Evolutionary conservation across 2,113 vertebrate species (phyloP).

Genomic region (Felis chaus): DNA sequence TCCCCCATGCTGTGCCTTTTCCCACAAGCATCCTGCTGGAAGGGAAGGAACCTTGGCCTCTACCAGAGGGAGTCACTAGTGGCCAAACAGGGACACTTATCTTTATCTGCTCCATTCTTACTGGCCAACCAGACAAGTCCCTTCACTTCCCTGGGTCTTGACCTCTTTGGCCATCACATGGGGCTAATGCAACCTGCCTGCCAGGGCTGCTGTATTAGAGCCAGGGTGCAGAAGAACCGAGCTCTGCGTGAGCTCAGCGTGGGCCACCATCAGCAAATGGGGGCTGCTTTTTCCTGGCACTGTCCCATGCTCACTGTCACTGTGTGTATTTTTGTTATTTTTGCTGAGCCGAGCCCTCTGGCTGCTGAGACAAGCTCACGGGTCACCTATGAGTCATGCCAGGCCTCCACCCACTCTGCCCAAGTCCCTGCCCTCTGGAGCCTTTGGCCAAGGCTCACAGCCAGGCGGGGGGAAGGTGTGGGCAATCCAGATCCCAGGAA

Average conservation of each 20-base stretch:
- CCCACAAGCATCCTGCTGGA: not conserved
- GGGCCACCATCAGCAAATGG: not conserved
- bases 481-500: not conserved
- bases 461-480: not conserved
- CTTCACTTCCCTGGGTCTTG: not conserved
- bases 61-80: not conserved
- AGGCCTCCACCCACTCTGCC: not conserved
- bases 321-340: not conserved
- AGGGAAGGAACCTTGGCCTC: not conserved
- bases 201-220: not conserved
- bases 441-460: not conserved
- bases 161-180: not conserved
- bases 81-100: not conserved
- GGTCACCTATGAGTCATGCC: not conserved
- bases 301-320: not conserved
- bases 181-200: not conserved
- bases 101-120: not conserved
- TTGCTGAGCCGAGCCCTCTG: not conserved
- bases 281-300: not conserved
- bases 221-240: accelerated
- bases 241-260: not conserved
- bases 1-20: not conserved
- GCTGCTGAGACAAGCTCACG: not conserved
- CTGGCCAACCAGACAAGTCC: not conserved
- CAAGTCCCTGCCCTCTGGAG: not conserved